A percentile compares a stretch with the other conserved stretches of the same genome.
phyloP scores from a whole-genome alignment of 2,113 vertebrate species.

The Ondatra zibethicus region DNA sequence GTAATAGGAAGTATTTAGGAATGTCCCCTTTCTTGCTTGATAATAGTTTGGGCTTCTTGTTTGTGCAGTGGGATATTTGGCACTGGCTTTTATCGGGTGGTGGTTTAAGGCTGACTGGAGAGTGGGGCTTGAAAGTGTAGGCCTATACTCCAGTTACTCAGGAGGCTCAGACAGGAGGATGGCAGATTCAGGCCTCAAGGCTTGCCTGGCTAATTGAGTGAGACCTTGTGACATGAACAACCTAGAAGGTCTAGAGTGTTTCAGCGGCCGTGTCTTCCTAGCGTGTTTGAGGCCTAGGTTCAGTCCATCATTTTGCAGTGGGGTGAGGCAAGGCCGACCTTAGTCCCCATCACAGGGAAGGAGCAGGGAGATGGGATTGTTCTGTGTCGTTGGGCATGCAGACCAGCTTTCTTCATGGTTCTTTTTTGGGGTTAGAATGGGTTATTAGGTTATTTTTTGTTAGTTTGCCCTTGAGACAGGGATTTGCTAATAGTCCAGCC shows the following conservation, averaged over 20 bases:
- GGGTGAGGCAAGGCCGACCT: too few species aligned
- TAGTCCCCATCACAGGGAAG: not conserved
- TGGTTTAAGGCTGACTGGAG: not conserved
- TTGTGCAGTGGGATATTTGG: not conserved
- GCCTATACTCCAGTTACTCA: not conserved
- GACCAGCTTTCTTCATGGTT: slow-evolving; percentile 26
- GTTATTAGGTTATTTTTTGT: not conserved
- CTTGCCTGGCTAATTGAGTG: not conserved
- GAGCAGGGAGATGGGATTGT: slow-evolving; percentile 5
- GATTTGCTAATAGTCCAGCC: not conserved
- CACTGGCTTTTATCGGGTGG: not conserved
- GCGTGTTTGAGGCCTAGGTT: not conserved
- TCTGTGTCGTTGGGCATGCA: slow-evolving; percentile 18
- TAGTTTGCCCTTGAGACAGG: not conserved
- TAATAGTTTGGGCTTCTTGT: not conserved
- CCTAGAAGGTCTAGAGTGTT: too few species aligned
- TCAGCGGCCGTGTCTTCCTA: not conserved
- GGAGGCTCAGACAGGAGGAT: not conserved
- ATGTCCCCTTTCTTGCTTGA: not conserved
- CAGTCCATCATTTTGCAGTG: not conserved
- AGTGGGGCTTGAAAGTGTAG: not conserved
- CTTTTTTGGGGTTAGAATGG: slow-evolving; percentile 41
- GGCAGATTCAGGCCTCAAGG: not conserved
- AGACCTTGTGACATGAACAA: not conserved
- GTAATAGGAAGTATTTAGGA: not conserved